A percentile compares a stretch with the other conserved stretches of the same genome.
Conservation (phyloP, 1,140 invertebrate genomes). For the Zaprionus camerounensis region DNA sequence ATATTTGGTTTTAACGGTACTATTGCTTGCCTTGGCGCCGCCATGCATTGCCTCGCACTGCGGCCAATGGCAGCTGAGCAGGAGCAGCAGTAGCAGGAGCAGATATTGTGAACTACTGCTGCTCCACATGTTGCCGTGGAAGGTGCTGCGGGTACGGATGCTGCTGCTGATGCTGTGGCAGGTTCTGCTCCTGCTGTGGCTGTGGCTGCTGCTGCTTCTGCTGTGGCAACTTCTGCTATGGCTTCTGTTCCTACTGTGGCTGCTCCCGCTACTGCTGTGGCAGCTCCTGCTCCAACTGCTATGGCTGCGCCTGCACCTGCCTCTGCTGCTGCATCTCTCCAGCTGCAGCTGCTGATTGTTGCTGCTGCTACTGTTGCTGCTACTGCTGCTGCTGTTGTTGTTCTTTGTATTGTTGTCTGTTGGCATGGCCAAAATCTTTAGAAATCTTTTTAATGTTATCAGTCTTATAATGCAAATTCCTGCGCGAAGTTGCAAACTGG, state of each 20-base stretch:
- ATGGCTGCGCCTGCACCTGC: conserved; percentile 9
- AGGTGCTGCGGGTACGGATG: too few relatives aligned
- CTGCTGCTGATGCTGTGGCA: neutral
- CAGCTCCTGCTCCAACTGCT: neutral
- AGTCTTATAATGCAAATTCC: conserved; percentile 84
- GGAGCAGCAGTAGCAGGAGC: conserved; percentile 57
- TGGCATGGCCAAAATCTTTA: conserved; percentile 67
- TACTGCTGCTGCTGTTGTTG: conserved; percentile 17
- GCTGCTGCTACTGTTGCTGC: neutral
- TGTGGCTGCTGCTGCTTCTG: neutral
- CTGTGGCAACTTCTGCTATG: neutral
- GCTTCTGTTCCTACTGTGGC: neutral
- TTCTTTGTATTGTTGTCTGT: conserved; percentile 34
- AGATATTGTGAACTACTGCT: neutral
- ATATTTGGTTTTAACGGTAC: conserved; percentile 94
- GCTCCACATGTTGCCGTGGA: too few relatives aligned
- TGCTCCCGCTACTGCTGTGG: conserved; percentile 8
- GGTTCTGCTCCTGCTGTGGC: neutral
- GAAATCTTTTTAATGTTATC: conserved; percentile 84
- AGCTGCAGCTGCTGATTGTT: conserved; percentile 4
- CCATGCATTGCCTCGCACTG: conserved; percentile 73
- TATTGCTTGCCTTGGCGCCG: conserved; percentile 89
- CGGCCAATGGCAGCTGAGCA: conserved; percentile 70
- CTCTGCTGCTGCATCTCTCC: neutral
- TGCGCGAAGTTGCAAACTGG: conserved; percentile 63